These are phyloP conservation scores for Neoniphon sammara DNA, from an alignment of 2,797 vertebrate genomes.

Conservation along the genomic window DNA sequence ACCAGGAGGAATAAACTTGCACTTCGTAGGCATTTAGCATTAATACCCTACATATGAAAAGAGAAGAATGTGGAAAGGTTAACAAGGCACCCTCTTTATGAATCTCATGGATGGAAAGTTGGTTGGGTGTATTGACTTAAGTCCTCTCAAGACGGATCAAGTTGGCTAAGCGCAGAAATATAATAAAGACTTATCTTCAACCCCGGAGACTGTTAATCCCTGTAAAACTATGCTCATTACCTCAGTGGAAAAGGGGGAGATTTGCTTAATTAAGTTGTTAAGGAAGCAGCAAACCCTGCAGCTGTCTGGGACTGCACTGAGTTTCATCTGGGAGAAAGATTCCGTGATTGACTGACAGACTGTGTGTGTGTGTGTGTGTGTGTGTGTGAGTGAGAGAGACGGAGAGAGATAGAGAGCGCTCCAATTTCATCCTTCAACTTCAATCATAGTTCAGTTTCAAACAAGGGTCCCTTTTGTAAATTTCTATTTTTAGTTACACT, in stretches of 20 bases:
- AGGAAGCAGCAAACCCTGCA: conserved; percentile 73
- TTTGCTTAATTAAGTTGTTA: conserved; percentile 82
- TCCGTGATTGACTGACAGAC: conserved; percentile 39
- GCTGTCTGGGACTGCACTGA: conserved; percentile 69
- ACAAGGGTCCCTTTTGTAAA: conserved; percentile 15
- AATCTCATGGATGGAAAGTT: conserved; percentile 55
- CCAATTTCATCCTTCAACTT: conserved; percentile 12
- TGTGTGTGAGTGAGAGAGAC: conserved; percentile 4
- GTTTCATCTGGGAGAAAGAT: conserved; percentile 49
- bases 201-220: conserved; percentile 72
- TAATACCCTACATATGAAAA: conserved; percentile 49
- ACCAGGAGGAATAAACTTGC: conserved; percentile 13
- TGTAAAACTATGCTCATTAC: conserved; percentile 77
- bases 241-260: conserved; percentile 66
- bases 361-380: conserved; percentile 15
- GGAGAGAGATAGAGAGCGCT: conserved; percentile 15
- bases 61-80: conserved; percentile 27
- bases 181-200: conserved; percentile 57
- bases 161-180: conserved; percentile 42
- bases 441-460: conserved; percentile 32
- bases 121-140: conserved; percentile 43
- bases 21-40: conserved; percentile 22
- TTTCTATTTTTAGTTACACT: neutral
- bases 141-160: conserved; percentile 45
- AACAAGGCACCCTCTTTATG: conserved; percentile 24